Evolutionary conservation across 2,797 vertebrate species (phyloP).

Genomic region (Melanotaenia nigrans): DNA sequence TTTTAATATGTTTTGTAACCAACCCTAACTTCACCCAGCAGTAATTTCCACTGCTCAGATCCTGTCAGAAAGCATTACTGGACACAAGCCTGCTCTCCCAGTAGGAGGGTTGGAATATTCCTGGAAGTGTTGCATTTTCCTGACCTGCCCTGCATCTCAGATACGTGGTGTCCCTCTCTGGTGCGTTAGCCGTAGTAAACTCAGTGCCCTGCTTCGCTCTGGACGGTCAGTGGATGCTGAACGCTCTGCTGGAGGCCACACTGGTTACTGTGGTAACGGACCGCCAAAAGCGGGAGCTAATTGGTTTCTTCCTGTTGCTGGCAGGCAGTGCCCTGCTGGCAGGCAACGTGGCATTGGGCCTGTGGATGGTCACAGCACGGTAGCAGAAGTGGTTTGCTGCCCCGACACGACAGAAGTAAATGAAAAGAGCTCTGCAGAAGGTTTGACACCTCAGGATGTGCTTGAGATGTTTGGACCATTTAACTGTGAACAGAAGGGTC

Average conservation of each 20-base stretch:
- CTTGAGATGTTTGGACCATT: conserved; percentile 40
- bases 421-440: neutral
- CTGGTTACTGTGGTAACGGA: conserved; percentile 89
- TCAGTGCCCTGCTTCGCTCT: conserved; percentile 97
- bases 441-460: conserved; percentile 21
- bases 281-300: conserved; percentile 90
- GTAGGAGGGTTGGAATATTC: neutral
- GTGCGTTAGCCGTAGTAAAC: conserved; percentile 95
- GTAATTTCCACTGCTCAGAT: neutral
- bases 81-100: neutral
- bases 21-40: neutral
- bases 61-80: neutral
- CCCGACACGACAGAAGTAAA: neutral
- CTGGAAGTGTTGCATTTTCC: conserved; percentile 14
- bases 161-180: conserved; percentile 94
- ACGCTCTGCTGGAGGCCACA: conserved; percentile 94
- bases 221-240: conserved; percentile 98
- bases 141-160: conserved; percentile 73
- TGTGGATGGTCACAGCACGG: conserved; percentile 98
- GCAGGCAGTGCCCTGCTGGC: conserved; percentile 95
- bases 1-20: no score
- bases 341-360: conserved; percentile 94
- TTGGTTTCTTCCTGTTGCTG: conserved; percentile 95
- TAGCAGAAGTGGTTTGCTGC: conserved; percentile 71
- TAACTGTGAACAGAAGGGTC: conserved; percentile 50